Base-by-base conservation (phyloP, 2,888 invertebrate species). In the Invenusta paracnida region DNA sequence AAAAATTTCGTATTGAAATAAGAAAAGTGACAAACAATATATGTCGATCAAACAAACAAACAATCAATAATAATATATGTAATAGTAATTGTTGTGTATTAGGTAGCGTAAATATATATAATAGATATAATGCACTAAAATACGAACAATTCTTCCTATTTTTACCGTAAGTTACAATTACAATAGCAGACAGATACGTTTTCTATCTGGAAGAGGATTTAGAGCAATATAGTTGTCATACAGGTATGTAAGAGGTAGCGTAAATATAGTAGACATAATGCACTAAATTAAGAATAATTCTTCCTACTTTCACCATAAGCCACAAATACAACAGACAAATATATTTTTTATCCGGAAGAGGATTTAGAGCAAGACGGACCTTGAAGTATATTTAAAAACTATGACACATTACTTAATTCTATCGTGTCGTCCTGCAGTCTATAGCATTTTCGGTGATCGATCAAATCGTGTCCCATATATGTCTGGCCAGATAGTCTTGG, bases 381-480 rank as follows among this genome's bases (percentile, higher is more conserved):
- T 73, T 73, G 73, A 23, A 73, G 73, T n/a, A 23, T 73, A 73
- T 73, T 73, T 83, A 87, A 82, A 48, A 87, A 86, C 67, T 85
- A 82, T 23, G 66, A 79, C 1, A 87, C 81, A 29, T 87, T 87
- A 1, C 85, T 82, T 23, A 87, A 67, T 66, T 87, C 86, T 81
- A 30, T 85, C 25, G 81, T 83, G 67, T 86, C 86, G 2, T 87
- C 85, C 29, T 87, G 87, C 23, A 87, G 79, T 31, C 85, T 67
- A 82, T 86, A 86, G 31, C 67, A 87, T 30, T 79, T 17, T 23
- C 67, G 30, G 67, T 87, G 86, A 29, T 83, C 86, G 5, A 30
- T 27, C 29, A 86, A 28, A 25, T 87, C 86, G 83, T 86, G 86
- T 28, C 86, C 87, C 85, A 87, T 85, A n/a, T n/a, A 30, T 85